Evolutionary conservation across 2,113 vertebrate genomes (phyloP).

Genomic region (Podocnemis expansa): DNA sequence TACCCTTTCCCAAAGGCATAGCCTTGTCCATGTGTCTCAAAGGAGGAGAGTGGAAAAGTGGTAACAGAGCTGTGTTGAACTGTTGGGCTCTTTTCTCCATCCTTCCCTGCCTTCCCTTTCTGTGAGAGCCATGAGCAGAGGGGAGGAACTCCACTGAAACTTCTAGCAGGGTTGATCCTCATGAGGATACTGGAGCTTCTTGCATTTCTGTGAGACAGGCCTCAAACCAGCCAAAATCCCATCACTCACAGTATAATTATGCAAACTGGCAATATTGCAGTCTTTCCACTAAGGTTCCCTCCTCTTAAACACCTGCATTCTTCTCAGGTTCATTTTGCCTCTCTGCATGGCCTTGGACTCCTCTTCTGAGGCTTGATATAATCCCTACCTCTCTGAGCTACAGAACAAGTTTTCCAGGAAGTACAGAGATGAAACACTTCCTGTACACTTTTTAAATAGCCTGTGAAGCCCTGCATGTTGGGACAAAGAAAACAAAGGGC

Average conservation of each 20-base stretch:
- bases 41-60: too few species aligned
- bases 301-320: neutral
- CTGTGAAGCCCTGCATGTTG: neutral
- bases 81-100: too few species aligned
- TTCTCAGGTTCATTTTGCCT: neutral
- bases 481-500: neutral
- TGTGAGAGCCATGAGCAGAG: too few species aligned
- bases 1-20: too few species aligned
- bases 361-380: neutral
- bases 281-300: neutral
- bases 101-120: too few species aligned
- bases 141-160: too few species aligned
- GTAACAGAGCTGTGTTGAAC: too few species aligned
- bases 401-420: neutral
- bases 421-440: neutral
- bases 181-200: too few species aligned
- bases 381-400: neutral
- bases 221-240: neutral
- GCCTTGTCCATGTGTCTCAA: too few species aligned
- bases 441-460: too few species aligned
- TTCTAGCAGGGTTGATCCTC: too few species aligned
- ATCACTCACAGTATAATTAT: neutral
- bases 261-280: neutral
- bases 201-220: too few species aligned
- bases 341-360: neutral